Evolutionary conservation across 2,797 vertebrate genomes (phyloP).

Genomic region (Myotis vivesi): DNA sequence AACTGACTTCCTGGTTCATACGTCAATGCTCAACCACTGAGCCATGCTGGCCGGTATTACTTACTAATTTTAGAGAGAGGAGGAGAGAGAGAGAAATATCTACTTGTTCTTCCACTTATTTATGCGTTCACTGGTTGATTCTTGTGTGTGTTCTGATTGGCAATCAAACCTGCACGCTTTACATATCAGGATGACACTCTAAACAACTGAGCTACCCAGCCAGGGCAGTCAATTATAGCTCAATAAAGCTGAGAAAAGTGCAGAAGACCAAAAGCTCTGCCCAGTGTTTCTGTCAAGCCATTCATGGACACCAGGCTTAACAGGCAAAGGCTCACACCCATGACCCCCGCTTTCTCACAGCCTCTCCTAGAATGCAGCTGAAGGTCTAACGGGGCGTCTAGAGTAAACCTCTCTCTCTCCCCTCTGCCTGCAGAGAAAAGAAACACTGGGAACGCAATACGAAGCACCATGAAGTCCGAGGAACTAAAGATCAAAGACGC

Average conservation of each 20-base stretch:
- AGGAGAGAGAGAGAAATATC: not conserved
- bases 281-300: not conserved
- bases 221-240: not conserved
- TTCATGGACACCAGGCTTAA: fast-evolving
- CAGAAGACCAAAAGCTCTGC: not conserved
- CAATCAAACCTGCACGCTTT: not conserved
- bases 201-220: not conserved
- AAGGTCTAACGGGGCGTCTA: not conserved
- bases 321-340: not conserved
- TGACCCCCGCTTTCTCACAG: not conserved
- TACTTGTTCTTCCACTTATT: not conserved
- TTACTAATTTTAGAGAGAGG: not conserved
- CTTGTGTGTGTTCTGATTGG: not conserved
- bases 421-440: conserved; percentile 82
- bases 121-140: not conserved
- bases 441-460: conserved; percentile 79
- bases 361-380: not conserved
- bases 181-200: not conserved
- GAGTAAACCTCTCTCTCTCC: not conserved
- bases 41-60: too few species aligned
- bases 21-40: not conserved
- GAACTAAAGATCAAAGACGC: conserved; percentile 84
- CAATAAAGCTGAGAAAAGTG: not conserved
- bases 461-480: conserved; percentile 82
- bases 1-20: not conserved